phyloP scores from a whole-genome alignment of 1,140 invertebrate species.

The Drosophila orosa region DNA sequence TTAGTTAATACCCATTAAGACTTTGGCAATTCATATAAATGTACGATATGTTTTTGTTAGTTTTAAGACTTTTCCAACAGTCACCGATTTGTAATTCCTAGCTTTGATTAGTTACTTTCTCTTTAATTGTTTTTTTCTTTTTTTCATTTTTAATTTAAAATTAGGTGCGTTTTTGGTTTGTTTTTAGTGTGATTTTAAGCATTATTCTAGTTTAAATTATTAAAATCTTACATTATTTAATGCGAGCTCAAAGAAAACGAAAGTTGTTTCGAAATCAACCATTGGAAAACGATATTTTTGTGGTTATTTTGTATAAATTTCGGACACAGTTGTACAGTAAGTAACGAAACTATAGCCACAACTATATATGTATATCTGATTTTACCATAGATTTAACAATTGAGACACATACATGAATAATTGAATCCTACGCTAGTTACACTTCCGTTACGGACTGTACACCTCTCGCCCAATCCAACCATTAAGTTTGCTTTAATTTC shows the following conservation, averaged over 20 bases:
- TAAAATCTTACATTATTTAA: slow-evolving; percentile 29
- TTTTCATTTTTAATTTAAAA: slow-evolving; percentile 33
- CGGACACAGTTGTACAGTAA: slow-evolving; percentile 9
- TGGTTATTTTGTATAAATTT: slow-evolving; percentile 4
- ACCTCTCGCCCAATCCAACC: not conserved
- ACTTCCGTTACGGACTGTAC: slow-evolving; percentile 31
- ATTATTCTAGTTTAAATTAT: slow-evolving; percentile 30
- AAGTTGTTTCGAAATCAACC: slow-evolving; percentile 12
- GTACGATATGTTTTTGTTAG: slow-evolving; percentile 83
- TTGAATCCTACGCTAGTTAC: slow-evolving; percentile 15
- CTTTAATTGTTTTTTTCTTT: not conserved
- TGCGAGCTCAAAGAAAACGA: slow-evolving; percentile 22
- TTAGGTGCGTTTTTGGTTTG: slow-evolving; percentile 49
- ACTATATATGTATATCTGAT: slow-evolving; percentile 7
- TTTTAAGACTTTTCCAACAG: slow-evolving; percentile 81
- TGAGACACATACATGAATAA: slow-evolving; percentile 1
- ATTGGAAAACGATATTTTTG: slow-evolving; percentile 3
- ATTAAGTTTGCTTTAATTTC: slow-evolving; percentile 9
- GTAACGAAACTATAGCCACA: slow-evolving; percentile 14
- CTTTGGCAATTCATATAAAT: slow-evolving; percentile 82
- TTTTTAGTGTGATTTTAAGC: slow-evolving; percentile 26
- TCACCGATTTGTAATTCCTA: slow-evolving; percentile 72
- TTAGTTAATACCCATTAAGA: slow-evolving; percentile 72
- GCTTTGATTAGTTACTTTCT: slow-evolving; percentile 62
- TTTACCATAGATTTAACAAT: slow-evolving; percentile 4